Percentiles rank a stretch among this genome's conserved stretches.
These are phyloP conservation scores for Megatriorchis doriae DNA, from an alignment of 2,113 vertebrate species.

Conservation along the genomic window DNA sequence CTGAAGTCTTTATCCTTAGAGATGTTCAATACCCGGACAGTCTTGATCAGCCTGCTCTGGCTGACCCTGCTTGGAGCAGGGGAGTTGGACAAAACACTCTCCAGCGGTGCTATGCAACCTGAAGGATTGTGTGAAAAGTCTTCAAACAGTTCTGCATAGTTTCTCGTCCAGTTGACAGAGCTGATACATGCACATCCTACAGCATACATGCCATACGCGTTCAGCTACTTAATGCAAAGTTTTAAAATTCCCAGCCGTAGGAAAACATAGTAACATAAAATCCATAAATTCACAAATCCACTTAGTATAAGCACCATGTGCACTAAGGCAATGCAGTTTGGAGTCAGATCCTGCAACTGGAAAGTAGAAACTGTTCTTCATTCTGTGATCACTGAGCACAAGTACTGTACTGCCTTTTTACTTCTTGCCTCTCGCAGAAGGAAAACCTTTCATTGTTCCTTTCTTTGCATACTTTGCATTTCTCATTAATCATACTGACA, in stretches of 20 bases:
- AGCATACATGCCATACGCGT: neutral
- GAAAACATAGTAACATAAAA: neutral
- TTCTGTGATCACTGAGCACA: neutral
- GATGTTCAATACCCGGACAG: neutral
- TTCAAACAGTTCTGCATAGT: neutral
- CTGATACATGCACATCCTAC: neutral
- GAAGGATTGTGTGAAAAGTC: neutral
- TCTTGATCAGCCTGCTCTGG: neutral
- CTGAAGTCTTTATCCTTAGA: neutral
- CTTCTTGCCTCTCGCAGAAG: neutral
- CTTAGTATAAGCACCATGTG: neutral
- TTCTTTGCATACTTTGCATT: neutral
- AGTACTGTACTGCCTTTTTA: neutral
- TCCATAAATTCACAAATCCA: neutral
- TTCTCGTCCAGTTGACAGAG: neutral
- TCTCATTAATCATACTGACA: neutral
- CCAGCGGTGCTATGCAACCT: fast-evolving
- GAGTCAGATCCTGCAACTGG: neutral
- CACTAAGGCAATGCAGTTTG: neutral
- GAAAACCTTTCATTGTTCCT: neutral
- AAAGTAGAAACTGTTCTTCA: neutral
- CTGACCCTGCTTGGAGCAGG: neutral
- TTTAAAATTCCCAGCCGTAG: neutral
- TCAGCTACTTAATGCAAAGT: neutral
- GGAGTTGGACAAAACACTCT: neutral